phyloP scores from a whole-genome alignment of 2,113 vertebrate species.

The Crotalus viridis region DNA sequence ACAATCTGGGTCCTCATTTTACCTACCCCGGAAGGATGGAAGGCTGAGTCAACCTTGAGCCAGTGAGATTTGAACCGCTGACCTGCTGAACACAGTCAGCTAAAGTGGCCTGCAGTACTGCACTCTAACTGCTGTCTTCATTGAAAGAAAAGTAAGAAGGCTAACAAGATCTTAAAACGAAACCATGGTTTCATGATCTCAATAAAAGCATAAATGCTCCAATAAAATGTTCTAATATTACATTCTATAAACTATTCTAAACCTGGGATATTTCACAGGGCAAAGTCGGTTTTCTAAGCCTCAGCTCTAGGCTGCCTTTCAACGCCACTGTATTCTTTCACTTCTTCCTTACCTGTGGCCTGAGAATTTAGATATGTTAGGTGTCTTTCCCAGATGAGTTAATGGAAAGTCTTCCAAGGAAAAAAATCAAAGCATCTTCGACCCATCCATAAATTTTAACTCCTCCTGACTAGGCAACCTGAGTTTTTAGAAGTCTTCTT shows the following conservation, averaged over 20 bases:
- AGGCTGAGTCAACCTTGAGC: too few species aligned
- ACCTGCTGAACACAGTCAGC: too few species aligned
- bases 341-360: background rate
- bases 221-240: background rate
- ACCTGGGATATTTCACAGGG: background rate
- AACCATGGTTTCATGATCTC: background rate
- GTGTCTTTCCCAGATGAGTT: background rate
- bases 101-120: too few species aligned
- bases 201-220: background rate
- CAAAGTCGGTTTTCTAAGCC: background rate
- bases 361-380: background rate
- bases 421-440: background rate
- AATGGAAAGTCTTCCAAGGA: background rate
- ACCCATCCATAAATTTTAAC: background rate
- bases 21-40: too few species aligned
- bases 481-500: conserved; percentile 1
- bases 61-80: too few species aligned
- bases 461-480: background rate
- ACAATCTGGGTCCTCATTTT: too few species aligned
- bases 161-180: background rate
- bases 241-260: background rate
- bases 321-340: background rate
- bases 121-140: background rate
- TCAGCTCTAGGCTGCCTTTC: background rate
- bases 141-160: background rate